Percentiles rank a stretch among this genome's conserved stretches.
Conservation (phyloP, 1,140 invertebrate genomes). For the Doryteuthis pealeii region DNA sequence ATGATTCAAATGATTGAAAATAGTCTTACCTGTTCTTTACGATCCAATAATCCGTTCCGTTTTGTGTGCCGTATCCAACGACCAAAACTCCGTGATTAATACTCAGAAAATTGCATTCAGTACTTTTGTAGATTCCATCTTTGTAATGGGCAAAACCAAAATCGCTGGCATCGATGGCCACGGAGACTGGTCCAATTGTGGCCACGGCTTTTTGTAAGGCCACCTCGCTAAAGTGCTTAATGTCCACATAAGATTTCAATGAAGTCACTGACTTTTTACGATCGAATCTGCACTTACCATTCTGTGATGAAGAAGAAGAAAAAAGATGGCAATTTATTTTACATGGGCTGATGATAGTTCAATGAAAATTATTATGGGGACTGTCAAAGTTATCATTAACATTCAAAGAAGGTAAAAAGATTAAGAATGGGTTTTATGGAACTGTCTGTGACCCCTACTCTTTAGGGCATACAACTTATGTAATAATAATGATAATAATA, state of each 20-base stretch:
- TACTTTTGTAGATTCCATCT: constrained; percentile 36
- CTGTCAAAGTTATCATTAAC: no score
- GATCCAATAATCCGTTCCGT: constrained; percentile 57
- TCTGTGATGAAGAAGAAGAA: not conserved
- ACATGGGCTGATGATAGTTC: no score
- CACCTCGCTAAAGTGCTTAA: constrained; percentile 41
- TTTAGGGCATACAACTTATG: no score
- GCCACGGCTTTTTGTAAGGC: constrained; percentile 56
- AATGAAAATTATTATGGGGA: no score
- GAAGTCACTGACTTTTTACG: constrained; percentile 16
- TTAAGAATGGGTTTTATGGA: no score
- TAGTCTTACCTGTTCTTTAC: constrained; percentile 56
- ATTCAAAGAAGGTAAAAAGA: no score
- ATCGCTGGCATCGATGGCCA: constrained; percentile 61
- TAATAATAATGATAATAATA: no score
- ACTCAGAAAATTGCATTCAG: constrained; percentile 31
- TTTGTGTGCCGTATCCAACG: constrained; percentile 64
- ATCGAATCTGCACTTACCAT: no score
- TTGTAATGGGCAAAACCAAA: constrained; percentile 42
- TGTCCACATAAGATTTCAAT: constrained; percentile 41
- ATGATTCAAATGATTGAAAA: no score
- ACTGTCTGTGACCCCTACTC: no score
- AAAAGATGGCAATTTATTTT: no score
- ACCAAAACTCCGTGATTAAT: constrained; percentile 63
- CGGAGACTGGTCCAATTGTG: constrained; percentile 59